Evolutionary conservation across 2,113 vertebrate species (phyloP).

Genomic region (Oncorhynchus nerka): DNA sequence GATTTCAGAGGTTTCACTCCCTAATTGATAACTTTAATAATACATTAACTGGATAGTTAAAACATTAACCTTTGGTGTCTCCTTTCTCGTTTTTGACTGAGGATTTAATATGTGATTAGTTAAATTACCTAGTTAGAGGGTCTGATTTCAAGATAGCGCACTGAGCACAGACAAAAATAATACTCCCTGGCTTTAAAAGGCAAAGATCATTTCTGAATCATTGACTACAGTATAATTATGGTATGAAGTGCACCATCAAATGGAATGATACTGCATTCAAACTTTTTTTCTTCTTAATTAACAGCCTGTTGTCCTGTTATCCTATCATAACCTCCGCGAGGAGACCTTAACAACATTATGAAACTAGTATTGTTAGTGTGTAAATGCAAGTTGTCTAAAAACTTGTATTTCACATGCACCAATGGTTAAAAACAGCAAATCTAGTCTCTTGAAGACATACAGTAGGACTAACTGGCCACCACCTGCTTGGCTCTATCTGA

Average conservation of each 20-base stretch:
- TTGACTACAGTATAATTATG: background rate
- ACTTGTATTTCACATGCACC: too few relatives aligned
- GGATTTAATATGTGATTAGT: background rate
- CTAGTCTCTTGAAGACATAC: too few relatives aligned
- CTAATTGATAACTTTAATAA: background rate
- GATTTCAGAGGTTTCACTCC: background rate
- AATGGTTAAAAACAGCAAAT: too few relatives aligned
- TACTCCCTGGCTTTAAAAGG: background rate
- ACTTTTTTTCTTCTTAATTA: background rate
- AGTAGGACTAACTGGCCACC: background rate
- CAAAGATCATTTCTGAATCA: background rate
- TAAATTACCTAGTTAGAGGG: background rate
- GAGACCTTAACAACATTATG: background rate
- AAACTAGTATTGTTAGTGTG: too few relatives aligned
- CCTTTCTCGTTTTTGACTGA: background rate
- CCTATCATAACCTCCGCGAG: background rate
- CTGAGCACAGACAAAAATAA: background rate
- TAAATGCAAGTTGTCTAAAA: too few relatives aligned
- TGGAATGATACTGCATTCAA: background rate
- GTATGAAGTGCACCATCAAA: background rate
- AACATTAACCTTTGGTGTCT: background rate
- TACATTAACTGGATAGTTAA: background rate
- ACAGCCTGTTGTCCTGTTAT: background rate
- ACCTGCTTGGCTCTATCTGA: slow-evolving; percentile 11
- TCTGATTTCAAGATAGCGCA: background rate